Evolutionary conservation across 2,888 invertebrate genomes (phyloP).

Genomic region (Eilema depressum): DNA sequence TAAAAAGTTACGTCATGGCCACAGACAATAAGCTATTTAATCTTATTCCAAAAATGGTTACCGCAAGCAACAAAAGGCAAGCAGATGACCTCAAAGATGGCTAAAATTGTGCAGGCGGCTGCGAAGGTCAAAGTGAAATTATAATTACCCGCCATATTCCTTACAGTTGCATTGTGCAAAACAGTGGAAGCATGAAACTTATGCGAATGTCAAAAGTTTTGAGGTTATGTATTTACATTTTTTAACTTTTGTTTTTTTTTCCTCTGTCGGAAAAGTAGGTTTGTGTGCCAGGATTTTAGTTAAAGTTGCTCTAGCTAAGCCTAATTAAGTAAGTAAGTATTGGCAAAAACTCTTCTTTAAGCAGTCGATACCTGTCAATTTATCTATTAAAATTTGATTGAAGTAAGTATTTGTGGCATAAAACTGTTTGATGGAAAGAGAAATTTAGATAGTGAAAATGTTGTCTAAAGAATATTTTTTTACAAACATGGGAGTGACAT

Average conservation of each 20-base stretch:
- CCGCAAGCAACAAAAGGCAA: conserved; percentile 23
- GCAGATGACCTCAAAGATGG: conserved; percentile 29
- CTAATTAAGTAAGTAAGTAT: no score
- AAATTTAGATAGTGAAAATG: no score
- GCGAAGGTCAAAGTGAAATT: conserved; percentile 29
- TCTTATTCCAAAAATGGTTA: conserved; percentile 35
- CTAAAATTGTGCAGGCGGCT: conserved; percentile 23
- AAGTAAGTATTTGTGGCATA: no score
- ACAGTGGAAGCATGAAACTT: background rate
- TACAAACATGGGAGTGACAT: no score
- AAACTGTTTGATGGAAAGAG: no score
- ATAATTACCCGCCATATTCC: conserved; percentile 1
- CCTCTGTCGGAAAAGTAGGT: background rate
- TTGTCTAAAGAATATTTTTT: no score
- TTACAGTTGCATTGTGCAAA: background rate
- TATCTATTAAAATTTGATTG: background rate
- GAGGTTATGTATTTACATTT: conserved; percentile 6
- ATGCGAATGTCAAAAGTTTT: conserved; percentile 17
- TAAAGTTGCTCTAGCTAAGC: background rate
- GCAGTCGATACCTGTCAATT: background rate
- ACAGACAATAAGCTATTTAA: conserved; percentile 37
- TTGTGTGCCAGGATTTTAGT: conserved; percentile 12
- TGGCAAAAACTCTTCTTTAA: background rate
- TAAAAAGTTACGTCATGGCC: conserved; percentile 16
- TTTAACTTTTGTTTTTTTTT: conserved; percentile 1